Base-by-base conservation (phyloP, 35 echinoderm and acorn worm species). In the Stichopus chloronotus region DNA sequence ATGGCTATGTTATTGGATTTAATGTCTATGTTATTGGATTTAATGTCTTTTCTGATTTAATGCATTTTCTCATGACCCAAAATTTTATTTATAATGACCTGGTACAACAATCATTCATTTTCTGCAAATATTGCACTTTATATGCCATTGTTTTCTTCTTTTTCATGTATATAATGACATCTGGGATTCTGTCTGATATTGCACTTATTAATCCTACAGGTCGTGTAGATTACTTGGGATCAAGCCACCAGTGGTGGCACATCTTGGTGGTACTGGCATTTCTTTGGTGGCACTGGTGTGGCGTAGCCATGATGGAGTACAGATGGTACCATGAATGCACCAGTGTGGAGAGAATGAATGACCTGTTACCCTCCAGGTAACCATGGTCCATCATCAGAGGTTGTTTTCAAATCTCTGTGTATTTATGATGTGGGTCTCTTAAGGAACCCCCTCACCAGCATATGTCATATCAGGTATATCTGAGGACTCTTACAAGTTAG, bases 171-270 rank as follows among this genome's bases (percentile, higher is more conserved):
- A 43, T 43, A 43, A 0, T 43, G 30, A 0, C 30, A 43, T 43
- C 30, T 3, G 0, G 30, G 0, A 43, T 43, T 43, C 30, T 43
- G 30, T 43, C 30, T 43, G 30, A 43, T 43, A 43, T 43, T 43
- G 30, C 30, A 1, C 3, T 43, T 1, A 43, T 43, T 43, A 43
- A 0, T 43, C 30, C 0, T 43, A 3, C 77, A 99, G 97, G 97
- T 63, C 93, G 60, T 89, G 71, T 96, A 16, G 97, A 99, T 68
- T 99, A 92, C 72, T 56, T 99, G 19, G 97, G 97, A 2, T 96
- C 95, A 30, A 99, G 97, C 59, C 97, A 99, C 90, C 97, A 99
- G 54, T 93, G 94, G 87, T 99, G 97, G 97, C 97, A 99, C 71
- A 92, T 96, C 52, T 57, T 99, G 5, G 94, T 99, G 61, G 93